Percentiles rank a stretch among this genome's conserved stretches.
These are phyloP conservation scores for Chaetorhynchus papuensis DNA, from an alignment of 2,113 vertebrate genomes.

Conservation along the genomic window DNA sequence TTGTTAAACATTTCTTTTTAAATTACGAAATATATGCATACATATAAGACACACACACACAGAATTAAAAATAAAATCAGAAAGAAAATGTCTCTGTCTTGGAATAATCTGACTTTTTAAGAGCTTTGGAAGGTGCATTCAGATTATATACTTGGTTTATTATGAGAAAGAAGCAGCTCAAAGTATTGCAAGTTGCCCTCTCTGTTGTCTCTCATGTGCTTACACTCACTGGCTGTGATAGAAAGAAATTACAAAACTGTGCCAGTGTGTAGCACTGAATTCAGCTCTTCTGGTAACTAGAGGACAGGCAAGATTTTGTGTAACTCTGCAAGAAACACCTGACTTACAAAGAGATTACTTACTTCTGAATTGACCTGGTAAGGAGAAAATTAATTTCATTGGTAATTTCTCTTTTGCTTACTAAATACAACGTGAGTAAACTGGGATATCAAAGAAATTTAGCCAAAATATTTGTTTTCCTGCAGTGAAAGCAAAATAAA, in stretches of 20 bases:
- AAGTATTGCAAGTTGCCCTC: background rate
- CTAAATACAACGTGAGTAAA: background rate
- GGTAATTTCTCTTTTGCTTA: background rate
- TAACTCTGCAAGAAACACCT: background rate
- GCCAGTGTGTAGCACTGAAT: background rate
- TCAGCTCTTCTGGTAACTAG: background rate
- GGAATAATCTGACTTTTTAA: background rate
- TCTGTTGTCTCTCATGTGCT: background rate
- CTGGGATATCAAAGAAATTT: slow-evolving; percentile 8
- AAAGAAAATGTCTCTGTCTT: background rate
- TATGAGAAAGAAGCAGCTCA: background rate
- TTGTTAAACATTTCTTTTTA: background rate
- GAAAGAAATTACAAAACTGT: background rate
- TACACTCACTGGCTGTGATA: background rate
- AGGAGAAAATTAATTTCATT: background rate
- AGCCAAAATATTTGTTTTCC: slow-evolving; percentile 20
- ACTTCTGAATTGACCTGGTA: background rate
- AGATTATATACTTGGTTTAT: background rate
- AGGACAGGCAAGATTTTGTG: background rate
- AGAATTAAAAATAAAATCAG: background rate
- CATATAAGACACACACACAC: background rate
- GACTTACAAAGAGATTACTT: background rate
- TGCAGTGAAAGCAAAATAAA: slow-evolving; percentile 33
- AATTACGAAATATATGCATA: background rate
- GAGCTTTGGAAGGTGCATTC: background rate